Evolutionary conservation across 1,140 invertebrate genomes (phyloP).

Genomic region (Formica selysi): DNA sequence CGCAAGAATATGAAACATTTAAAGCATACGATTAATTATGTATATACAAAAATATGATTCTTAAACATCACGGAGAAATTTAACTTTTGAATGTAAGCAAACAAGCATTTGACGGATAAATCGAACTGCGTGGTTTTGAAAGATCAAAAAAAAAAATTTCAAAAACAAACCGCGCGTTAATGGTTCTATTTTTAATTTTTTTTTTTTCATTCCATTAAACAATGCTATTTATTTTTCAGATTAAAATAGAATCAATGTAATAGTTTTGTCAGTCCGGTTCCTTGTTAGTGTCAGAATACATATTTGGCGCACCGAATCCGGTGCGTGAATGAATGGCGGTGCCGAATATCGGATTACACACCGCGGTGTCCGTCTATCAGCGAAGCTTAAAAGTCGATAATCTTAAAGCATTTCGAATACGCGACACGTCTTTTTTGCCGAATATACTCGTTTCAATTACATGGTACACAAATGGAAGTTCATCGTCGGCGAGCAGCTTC

Average conservation of each 20-base stretch:
- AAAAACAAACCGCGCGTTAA: too few relatives aligned
- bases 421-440: background rate
- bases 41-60: too few relatives aligned
- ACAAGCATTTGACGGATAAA: background rate
- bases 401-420: background rate
- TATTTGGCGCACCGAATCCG: background rate
- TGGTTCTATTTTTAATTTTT: too few relatives aligned
- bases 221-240: too few relatives aligned
- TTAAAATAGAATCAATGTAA: background rate
- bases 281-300: background rate
- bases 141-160: background rate
- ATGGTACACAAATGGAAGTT: background rate
- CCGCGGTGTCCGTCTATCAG: background rate
- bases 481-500: background rate
- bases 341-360: conserved; percentile 45
- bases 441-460: background rate
- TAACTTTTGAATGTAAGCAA: too few relatives aligned
- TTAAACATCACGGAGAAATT: too few relatives aligned
- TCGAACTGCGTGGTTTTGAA: background rate
- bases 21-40: background rate
- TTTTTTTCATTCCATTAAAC: too few relatives aligned
- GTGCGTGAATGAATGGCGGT: conserved; percentile 36
- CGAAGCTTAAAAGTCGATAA: conserved; percentile 21
- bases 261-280: too few relatives aligned
- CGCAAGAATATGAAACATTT: background rate